A percentile compares a stretch with the other conserved stretches of the same genome.
Conservation (phyloP, 2,113 vertebrate genomes). For the Cygnus buccinator region DNA sequence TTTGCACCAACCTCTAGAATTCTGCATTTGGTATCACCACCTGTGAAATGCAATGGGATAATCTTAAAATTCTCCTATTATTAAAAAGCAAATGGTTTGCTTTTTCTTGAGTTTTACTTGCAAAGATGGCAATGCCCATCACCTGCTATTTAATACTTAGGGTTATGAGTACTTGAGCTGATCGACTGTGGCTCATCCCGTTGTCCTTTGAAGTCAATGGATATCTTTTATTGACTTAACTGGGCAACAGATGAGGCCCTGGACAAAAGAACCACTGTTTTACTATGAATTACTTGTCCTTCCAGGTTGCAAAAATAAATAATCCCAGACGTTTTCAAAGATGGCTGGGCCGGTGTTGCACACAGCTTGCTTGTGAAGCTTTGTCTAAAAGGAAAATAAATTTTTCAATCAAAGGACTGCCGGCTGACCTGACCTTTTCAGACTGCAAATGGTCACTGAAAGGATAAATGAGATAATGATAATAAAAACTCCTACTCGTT, state of each 20-base stretch:
- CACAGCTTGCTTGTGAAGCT: neutral
- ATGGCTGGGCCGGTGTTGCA: neutral
- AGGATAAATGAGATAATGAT: slow-evolving; percentile 3
- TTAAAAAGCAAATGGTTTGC: neutral
- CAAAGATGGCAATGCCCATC: neutral
- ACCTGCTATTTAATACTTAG: neutral
- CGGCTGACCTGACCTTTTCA: slow-evolving; percentile 30
- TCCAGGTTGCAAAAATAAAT: neutral
- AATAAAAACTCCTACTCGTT: neutral
- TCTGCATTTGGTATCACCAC: neutral
- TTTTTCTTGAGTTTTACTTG: neutral
- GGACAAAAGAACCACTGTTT: neutral
- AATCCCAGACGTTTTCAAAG: neutral
- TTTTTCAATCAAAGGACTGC: neutral
- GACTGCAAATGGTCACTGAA: neutral
- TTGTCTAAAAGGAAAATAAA: neutral
- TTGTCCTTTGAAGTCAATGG: neutral
- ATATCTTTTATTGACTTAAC: neutral
- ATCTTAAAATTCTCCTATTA: neutral
- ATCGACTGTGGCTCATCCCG: neutral
- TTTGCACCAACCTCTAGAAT: neutral
- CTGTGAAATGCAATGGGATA: neutral
- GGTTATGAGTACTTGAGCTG: neutral
- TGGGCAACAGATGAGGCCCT: neutral
- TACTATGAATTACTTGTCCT: neutral